Evolutionary conservation across 1,140 invertebrate genomes (phyloP), one percentile per base, ranked within the genome.

Genomic region (Drosophila bipectinata): DNA sequence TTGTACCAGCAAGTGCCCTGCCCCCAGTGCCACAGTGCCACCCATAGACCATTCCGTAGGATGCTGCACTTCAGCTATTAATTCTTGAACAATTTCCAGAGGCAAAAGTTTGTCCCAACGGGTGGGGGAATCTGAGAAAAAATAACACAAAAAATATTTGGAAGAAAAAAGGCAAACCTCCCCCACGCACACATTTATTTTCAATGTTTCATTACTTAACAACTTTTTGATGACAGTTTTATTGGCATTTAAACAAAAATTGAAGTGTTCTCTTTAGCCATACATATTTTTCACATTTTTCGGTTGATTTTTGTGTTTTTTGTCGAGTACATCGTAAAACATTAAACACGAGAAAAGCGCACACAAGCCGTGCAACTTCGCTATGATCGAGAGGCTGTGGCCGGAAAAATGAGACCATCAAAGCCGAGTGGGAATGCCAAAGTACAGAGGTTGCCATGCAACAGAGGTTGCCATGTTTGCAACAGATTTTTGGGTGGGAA

Each of bases 221-320:
- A 87, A 87, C 81, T 85, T 85, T 87, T 85, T 87, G 82, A 85
- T 85, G 81, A 85, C 81, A 85, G 73, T 85, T 85, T 87, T 87
- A 85, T 85, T 85, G 74, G 82, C 77, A 78, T 77, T 87, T 87
- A 66, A 62, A 64, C 76, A 73, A 63, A 75, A 55, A 74, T 74
- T 71, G 72, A 69, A 69, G 66, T 69, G 66, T 69, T 68, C 63
- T 68, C 9, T 30, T 47, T 37, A 30, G 41, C 63, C 64, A 49
- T 48, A 69, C 63, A 69, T 69, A 68, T 69, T 63, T 69, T 56
- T 48, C 14, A 9, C 47, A 73, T 55, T 54, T 73, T 48, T 49
- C n/a, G 14, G 28, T 32, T 47, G 15, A 53, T 28, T 37, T 53
- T 52, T 32, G 30, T 26, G 9, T 10, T 30, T 34, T 37, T 69